Percentiles rank a stretch among this genome's conserved stretches.
These are phyloP conservation scores for Melolontha melolontha DNA, from an alignment of 2,888 invertebrate genomes.

Conservation along the genomic window DNA sequence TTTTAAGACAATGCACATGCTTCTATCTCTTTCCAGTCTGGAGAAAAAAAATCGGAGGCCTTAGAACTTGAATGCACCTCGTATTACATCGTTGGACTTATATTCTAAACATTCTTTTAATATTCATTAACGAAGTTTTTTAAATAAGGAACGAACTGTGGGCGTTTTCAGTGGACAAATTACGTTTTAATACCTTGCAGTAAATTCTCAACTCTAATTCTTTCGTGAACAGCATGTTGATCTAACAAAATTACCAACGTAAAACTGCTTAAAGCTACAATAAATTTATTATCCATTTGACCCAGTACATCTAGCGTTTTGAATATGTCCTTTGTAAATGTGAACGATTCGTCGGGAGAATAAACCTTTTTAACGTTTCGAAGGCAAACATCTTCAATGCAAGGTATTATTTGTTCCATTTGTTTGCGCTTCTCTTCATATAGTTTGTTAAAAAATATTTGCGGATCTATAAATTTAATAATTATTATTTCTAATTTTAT, in stretches of 20 bases:
- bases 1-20: too few species aligned
- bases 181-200: slow-evolving; percentile 66
- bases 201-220: slow-evolving; percentile 81
- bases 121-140: too few species aligned
- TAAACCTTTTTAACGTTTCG: slow-evolving; percentile 34
- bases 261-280: slow-evolving; percentile 67
- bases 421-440: slow-evolving; percentile 58
- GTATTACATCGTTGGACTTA: too few species aligned
- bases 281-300: slow-evolving; percentile 83
- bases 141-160: too few species aligned
- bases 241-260: slow-evolving; percentile 78
- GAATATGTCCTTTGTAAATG: slow-evolving; percentile 67
- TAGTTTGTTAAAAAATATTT: slow-evolving; percentile 59
- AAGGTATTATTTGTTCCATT: slow-evolving; percentile 56
- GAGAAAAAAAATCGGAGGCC: too few species aligned
- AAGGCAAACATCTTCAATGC: slow-evolving; percentile 31
- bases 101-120: too few species aligned
- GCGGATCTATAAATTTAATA: slow-evolving; percentile 56
- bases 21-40: too few species aligned
- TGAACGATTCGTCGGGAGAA: slow-evolving; percentile 40
- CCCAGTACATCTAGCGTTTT: slow-evolving; percentile 69
- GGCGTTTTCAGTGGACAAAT: too few species aligned
- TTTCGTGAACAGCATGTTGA: slow-evolving; percentile 90
- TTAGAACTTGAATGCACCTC: too few species aligned
- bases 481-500: not conserved